Evolutionary conservation across 1,140 invertebrate species (phyloP), one percentile per base, ranked within the genome.

Genomic region (Agrilus planipennis): DNA sequence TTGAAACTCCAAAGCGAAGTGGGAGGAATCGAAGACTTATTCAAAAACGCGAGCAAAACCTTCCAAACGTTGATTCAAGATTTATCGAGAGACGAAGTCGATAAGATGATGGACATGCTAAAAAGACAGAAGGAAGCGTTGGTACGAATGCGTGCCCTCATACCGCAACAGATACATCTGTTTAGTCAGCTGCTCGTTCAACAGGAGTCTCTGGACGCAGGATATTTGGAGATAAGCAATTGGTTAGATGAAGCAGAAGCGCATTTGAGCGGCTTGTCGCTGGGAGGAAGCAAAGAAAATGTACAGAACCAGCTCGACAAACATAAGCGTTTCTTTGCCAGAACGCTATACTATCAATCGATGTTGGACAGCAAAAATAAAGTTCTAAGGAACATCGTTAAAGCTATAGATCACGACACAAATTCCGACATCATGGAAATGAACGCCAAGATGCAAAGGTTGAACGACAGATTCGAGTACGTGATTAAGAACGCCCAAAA

Each of bases 21-120:
- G 1, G 85, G 90, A 56, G 75, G 79, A 30, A 81, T 90, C 45
- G 90, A 95, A 60, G 81, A 86, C 43, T 59, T 91, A 1, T 94
- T 93, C 59, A 92, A 93, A 60, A 78, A 72, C 32, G 79, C 88
- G 22, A 89, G 84, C 51, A 86, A 87, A 58, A 88, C 84, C 34
- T 92, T 93, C 60, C 92, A 95, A 62, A 75, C 73, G 4, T 70
- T 94, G 1, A 89, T 94, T 12, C 85, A 84, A 49, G 88, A 94
- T 58, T 67, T 93, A n/a, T 80, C 82, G 0, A 73, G 86, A 15
- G 86, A 93, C 23, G 86, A 91, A 54, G 87, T 95, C 2, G 88
- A 91, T 45, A 73, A 73, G 34, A 89, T 92, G 75, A 87, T 94
- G 81, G 75, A 78, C 25, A 81, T 81, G 2, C 61, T 96, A 17